Evolutionary conservation across 2,888 invertebrate genomes (phyloP).

Genomic region (Tipula unca): DNA sequence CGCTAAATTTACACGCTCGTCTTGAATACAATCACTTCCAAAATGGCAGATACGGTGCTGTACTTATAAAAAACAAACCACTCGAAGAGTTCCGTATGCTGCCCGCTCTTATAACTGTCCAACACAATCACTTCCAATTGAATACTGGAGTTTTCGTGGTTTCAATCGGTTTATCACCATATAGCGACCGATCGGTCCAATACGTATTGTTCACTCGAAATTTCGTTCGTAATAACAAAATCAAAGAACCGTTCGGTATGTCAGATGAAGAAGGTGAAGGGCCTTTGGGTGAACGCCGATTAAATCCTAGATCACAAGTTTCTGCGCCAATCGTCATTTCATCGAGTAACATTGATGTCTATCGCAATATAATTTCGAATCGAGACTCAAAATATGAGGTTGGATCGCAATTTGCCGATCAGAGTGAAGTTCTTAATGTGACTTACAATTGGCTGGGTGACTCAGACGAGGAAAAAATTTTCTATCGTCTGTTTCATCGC

Average conservation of each 20-base stretch:
- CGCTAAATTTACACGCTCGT: constrained; percentile 64
- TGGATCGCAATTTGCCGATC: constrained; percentile 90
- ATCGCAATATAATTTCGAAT: constrained; percentile 86
- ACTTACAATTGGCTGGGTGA: constrained; percentile 90
- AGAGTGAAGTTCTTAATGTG: constrained; percentile 88
- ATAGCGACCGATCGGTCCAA: constrained; percentile 73
- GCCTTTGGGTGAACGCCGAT: constrained; percentile 47
- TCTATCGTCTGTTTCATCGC: constrained; percentile 67
- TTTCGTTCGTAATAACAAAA: constrained; percentile 74
- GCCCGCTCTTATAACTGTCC: constrained; percentile 61
- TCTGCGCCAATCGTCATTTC: constrained; percentile 88
- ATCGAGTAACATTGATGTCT: constrained; percentile 81
- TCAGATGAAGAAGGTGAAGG: constrained; percentile 41
- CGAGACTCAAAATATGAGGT: constrained; percentile 87
- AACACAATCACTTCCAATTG: constrained; percentile 81
- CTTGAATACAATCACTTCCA: constrained; percentile 87
- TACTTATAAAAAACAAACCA: constrained; percentile 74
- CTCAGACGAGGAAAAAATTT: constrained; percentile 62
- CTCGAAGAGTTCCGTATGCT: constrained; percentile 72
- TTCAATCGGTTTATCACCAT: constrained; percentile 79
- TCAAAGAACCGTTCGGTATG: constrained; percentile 74
- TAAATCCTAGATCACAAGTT: constrained; percentile 85
- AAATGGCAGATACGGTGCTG: constrained; percentile 70
- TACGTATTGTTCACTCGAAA: constrained; percentile 78
- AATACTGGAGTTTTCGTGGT: constrained; percentile 86